Evolutionary conservation across 1,140 invertebrate species (phyloP), one percentile per base, ranked within the genome.

Genomic region (Chlorops oryzae): DNA sequence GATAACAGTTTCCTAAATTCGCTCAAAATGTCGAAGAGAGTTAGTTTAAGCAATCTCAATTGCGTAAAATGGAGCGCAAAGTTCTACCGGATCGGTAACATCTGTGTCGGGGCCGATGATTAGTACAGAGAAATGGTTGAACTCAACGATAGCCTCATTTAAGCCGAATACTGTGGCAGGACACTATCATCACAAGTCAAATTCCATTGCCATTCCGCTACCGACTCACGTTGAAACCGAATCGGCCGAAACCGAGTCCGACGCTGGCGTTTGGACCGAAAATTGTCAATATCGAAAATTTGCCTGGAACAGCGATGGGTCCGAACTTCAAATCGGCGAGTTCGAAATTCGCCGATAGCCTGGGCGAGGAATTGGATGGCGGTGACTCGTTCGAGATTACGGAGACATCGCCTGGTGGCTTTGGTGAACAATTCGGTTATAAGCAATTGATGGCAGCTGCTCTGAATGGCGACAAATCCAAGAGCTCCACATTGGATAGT

Each of bases 51-150:
- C n/a, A n/a, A n/a, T n/a, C n/a, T n/a, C n/a, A n/a, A n/a, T n/a
- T n/a, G n/a, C n/a, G n/a, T n/a, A n/a, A n/a, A n/a, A n/a, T n/a
- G n/a, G n/a, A n/a, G n/a, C n/a, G n/a, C n/a, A n/a, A n/a, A n/a
- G n/a, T n/a, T n/a, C n/a, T n/a, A n/a, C n/a, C n/a, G n/a, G n/a
- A n/a, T n/a, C n/a, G n/a, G n/a, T n/a, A n/a, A n/a, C n/a, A n/a
- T n/a, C n/a, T n/a, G n/a, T n/a, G n/a, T n/a, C n/a, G n/a, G n/a
- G n/a, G n/a, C n/a, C n/a, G n/a, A n/a, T n/a, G n/a, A n/a, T n/a
- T n/a, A n/a, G n/a, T n/a, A 69, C 65, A 15, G 65, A 69, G 38
- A 69, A 69, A 55, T 69, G 65, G 65, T 50, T 67, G 0, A 67
- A 61, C 45, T 58, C 64, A 1, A 58, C 64, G 15, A 51, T 65